Conservation (phyloP, 2,113 vertebrate species). For the Oryzias woworae region DNA sequence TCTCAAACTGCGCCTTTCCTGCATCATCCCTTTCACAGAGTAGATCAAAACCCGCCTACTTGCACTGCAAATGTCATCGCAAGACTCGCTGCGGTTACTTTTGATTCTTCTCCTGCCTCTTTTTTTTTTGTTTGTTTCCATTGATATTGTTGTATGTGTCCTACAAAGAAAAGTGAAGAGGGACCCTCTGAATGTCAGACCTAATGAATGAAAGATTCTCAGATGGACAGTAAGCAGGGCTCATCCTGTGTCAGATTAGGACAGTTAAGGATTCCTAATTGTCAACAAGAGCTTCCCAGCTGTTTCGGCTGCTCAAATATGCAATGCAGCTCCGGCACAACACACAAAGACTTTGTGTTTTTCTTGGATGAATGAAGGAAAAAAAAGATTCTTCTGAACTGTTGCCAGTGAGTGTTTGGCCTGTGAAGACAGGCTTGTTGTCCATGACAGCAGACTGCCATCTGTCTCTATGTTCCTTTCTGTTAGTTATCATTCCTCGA, state of each 20-base stretch:
- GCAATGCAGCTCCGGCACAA: background rate
- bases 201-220: no score
- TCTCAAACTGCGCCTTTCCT: no score
- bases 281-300: background rate
- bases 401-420: slow-evolving; percentile 20
- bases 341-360: slow-evolving; percentile 27
- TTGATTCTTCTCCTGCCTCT: no score
- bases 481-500: slow-evolving; percentile 8
- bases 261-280: slow-evolving; percentile 2
- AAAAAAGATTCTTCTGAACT: slow-evolving; percentile 1
- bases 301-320: slow-evolving; percentile 28
- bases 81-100: no score
- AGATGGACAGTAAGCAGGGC: background rate
- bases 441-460: slow-evolving; percentile 32
- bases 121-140: no score
- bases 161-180: no score
- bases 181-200: no score
- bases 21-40: no score
- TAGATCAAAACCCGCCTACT: no score
- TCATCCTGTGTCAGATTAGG: slow-evolving; percentile 5
- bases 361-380: slow-evolving; percentile 31
- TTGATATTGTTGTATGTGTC: no score
- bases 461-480: slow-evolving; percentile 33
- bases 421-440: slow-evolving; percentile 36
- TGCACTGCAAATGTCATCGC: no score